A percentile compares a stretch with the other conserved stretches of the same genome.
These are phyloP conservation scores for Lophotis ruficrista DNA, from an alignment of 2,113 vertebrate genomes.

Conservation along the genomic window DNA sequence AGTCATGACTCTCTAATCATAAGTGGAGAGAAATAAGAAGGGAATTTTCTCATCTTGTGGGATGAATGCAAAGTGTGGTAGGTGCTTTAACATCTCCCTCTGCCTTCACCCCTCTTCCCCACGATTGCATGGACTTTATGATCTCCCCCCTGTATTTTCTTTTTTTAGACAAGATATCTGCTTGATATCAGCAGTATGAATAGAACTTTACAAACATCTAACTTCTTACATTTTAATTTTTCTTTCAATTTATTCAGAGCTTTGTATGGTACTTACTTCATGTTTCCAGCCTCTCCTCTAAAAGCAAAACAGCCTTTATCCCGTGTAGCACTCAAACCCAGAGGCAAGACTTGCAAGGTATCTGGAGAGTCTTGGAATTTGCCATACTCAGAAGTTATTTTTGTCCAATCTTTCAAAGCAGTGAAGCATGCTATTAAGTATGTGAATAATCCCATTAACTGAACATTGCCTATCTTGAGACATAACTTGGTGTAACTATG, in stretches of 20 bases:
- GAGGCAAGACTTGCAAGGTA: not conserved
- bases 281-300: not conserved
- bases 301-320: not conserved
- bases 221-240: not conserved
- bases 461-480: not conserved
- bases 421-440: not conserved
- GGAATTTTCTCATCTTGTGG: constrained; percentile 43
- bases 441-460: not conserved
- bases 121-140: not conserved
- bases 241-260: not conserved
- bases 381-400: not conserved
- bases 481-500: not conserved
- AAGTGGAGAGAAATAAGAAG: constrained; percentile 21
- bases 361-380: not conserved
- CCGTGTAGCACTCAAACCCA: not conserved
- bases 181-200: not conserved
- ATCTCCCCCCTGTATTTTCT: fast-evolving
- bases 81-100: not conserved
- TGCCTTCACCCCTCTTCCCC: not conserved
- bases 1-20: constrained; percentile 43
- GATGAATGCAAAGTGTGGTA: not conserved
- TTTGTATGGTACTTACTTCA: not conserved
- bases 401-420: not conserved
- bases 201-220: not conserved
- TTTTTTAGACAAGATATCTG: not conserved